phyloP scores from a whole-genome alignment of 2,797 vertebrate genomes.

The Trichosurus vulpecula region DNA sequence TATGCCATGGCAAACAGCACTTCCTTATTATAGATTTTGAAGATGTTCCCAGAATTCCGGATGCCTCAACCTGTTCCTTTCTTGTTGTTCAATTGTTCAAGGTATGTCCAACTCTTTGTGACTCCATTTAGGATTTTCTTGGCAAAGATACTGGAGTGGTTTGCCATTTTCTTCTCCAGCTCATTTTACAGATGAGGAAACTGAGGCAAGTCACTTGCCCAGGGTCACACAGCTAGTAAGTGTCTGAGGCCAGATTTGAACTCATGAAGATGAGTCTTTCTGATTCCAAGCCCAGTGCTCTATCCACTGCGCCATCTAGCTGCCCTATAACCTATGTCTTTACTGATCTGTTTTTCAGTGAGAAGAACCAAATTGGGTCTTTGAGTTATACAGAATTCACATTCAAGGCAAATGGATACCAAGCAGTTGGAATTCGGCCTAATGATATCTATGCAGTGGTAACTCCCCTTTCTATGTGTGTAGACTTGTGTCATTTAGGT shows the following conservation, averaged over 20 bases:
- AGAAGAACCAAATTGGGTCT: neutral
- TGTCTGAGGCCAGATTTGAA: neutral
- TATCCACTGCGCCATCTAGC: too few species aligned
- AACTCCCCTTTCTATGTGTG: neutral
- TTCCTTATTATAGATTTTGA: neutral
- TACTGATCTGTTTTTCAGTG: neutral
- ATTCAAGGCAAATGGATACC: neutral
- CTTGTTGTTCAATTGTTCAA: neutral
- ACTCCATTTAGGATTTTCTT: neutral
- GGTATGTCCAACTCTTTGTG: neutral
- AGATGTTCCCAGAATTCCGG: neutral
- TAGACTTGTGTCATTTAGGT: neutral
- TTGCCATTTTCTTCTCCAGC: neutral
- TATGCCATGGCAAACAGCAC: neutral
- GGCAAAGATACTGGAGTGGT: neutral
- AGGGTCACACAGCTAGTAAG: neutral
- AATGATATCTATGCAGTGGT: neutral
- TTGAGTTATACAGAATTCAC: neutral
- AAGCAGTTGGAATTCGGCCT: neutral
- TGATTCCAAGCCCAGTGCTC: neutral
- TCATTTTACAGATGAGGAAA: neutral
- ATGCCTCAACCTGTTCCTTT: neutral
- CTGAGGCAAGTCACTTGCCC: neutral
- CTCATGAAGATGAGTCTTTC: neutral
- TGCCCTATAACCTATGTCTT: neutral